Conservation (phyloP, 2,797 vertebrate genomes). For the Anguilla megastoma region DNA sequence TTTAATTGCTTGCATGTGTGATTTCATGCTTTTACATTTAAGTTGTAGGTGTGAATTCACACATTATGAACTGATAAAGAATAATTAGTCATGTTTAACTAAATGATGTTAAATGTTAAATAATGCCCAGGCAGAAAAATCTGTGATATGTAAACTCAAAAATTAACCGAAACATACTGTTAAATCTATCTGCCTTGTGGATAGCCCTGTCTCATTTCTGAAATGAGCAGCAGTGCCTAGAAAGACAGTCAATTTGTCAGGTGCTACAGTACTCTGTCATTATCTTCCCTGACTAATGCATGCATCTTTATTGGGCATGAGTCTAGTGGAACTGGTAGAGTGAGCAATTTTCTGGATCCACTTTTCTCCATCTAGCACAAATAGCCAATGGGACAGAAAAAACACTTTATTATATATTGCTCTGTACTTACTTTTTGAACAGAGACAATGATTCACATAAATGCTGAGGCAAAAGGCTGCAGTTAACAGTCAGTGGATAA, state of each 20-base stretch:
- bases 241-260: not conserved
- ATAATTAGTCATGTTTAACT: not conserved
- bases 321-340: not conserved
- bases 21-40: not conserved
- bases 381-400: not conserved
- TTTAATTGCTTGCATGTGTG: not conserved
- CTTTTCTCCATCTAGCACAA: not conserved
- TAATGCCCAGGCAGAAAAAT: not conserved
- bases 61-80: not conserved
- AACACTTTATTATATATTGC: not conserved
- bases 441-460: not conserved
- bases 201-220: not conserved
- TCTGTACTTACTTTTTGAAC: not conserved
- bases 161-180: not conserved
- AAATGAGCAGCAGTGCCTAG: not conserved
- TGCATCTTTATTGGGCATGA: constrained; percentile 7
- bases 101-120: not conserved
- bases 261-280: not conserved
- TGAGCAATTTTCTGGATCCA: not conserved
- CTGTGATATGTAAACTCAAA: not conserved
- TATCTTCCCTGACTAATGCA: not conserved
- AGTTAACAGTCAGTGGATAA: not conserved
- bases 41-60: not conserved
- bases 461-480: not conserved
- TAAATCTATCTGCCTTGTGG: not conserved